phyloP scores from a whole-genome alignment of 2,113 vertebrate species.

The Baryphthengus martii region DNA sequence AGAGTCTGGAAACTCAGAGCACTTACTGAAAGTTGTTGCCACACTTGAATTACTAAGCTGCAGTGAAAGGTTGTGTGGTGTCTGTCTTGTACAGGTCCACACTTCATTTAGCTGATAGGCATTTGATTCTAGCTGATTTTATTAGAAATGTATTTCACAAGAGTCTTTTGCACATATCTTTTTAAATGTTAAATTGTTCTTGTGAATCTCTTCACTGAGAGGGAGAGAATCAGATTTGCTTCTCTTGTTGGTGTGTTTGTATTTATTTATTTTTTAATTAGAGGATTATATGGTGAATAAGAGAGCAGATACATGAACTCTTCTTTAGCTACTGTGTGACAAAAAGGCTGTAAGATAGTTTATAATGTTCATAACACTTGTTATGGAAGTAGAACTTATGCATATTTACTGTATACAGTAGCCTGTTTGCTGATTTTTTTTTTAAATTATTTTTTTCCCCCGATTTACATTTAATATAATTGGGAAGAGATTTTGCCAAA shows the following conservation, averaged over 20 bases:
- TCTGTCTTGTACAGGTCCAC: no score
- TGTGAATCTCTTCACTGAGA: neutral
- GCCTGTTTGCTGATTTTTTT: neutral
- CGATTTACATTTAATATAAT: conserved; percentile 4
- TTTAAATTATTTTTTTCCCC: neutral
- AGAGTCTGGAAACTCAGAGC: neutral
- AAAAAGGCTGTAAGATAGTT: neutral
- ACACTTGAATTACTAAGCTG: neutral
- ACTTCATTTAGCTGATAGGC: neutral
- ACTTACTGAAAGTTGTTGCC: neutral
- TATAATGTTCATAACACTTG: neutral
- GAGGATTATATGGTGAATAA: neutral
- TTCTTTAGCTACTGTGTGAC: neutral
- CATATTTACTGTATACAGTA: neutral
- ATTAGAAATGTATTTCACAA: neutral
- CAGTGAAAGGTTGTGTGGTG: neutral
- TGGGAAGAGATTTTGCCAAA: conserved; percentile 19
- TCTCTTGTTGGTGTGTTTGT: neutral
- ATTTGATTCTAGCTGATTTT: neutral
- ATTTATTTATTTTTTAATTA: neutral
- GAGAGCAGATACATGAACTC: neutral
- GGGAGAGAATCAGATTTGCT: neutral
- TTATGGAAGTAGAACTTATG: neutral
- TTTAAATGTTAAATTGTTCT: neutral
- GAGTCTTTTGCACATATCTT: neutral